Base-by-base conservation (phyloP, 1,140 invertebrate genomes). In the Drosophila kepulauana region DNA sequence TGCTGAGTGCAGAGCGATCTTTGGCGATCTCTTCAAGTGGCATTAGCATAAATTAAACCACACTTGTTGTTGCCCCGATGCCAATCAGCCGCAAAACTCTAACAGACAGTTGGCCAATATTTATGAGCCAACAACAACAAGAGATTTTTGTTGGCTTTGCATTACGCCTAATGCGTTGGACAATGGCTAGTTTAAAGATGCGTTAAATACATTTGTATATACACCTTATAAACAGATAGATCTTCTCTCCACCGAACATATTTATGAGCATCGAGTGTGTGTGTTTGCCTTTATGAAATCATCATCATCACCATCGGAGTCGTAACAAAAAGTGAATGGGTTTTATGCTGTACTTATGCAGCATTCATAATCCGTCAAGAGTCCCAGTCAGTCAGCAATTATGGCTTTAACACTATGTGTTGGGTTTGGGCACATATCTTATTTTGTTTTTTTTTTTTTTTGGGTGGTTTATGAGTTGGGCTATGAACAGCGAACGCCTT, bases 31-130 rank as follows among this genome's bases (percentile, higher is more conserved):
- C 20, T 63, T 64, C 64, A 76, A 70, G 65, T 70, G 41, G 73
- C 80, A 87, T 87, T 87, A 78, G 78, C 84, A 87, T 87, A 87
- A 81, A 87, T 89, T 84, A 87, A 84, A 78, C 28, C 51, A 80
- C 84, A 84, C 84, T 88, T 89, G 84, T 64, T 75, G 56, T 59
- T 63, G 25, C 33, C 38, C 62, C 73, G 75, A 65, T 59, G 63
- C 71, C 68, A 69, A 75, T 74, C 81, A 81, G 76, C 75, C 75
- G 80, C 80, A 82, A 84, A 81, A 84, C 77, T 84, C 73, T 80
- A 68, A 66, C 43, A 51, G 82, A 72, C 79, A 87, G 82, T 82
- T 86, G 56, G 46, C 75, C 70, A 87, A 81, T 82, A 86, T 82
- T 52, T 52, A 52, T 52, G 28, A 52, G 49, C 25, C 72, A 87